Conservation (phyloP, 2,797 vertebrate species). For the Pempheris klunzingeri region DNA sequence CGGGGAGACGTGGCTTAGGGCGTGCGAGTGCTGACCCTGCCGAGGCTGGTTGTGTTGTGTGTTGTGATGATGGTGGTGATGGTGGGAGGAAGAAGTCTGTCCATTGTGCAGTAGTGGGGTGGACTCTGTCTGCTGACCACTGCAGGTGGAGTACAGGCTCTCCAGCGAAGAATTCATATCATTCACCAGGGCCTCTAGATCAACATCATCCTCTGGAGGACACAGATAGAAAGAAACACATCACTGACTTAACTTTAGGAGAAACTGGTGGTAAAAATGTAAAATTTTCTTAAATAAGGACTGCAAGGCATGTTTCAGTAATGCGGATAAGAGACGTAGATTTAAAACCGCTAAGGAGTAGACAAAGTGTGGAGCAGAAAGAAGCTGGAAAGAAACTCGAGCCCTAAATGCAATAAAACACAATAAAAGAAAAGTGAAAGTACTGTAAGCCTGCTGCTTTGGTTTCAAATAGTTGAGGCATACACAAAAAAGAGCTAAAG, state of each 20-base stretch:
- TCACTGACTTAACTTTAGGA: neutral
- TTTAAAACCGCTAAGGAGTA: slow-evolving; percentile 1
- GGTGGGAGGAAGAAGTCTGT: slow-evolving; percentile 79
- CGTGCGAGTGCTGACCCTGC: slow-evolving; percentile 63
- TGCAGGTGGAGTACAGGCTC: slow-evolving; percentile 88
- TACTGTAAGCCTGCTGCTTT: slow-evolving; percentile 13
- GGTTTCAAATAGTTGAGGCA: slow-evolving; percentile 43
- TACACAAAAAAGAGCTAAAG: slow-evolving; percentile 37
- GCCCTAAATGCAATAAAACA: slow-evolving; percentile 21
- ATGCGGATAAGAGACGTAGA: neutral
- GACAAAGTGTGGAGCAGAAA: slow-evolving; percentile 9
- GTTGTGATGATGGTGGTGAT: slow-evolving; percentile 57
- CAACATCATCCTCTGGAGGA: slow-evolving; percentile 92
- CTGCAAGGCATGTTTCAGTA: neutral
- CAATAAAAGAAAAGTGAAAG: slow-evolving; percentile 31
- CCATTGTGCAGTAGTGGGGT: slow-evolving; percentile 91
- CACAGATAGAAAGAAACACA: neutral
- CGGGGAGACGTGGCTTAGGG: slow-evolving; percentile 56
- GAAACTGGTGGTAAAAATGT: neutral
- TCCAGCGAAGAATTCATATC: slow-evolving; percentile 95
- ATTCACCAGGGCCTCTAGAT: slow-evolving; percentile 93
- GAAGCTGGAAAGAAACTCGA: slow-evolving; percentile 19
- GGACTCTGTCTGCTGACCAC: slow-evolving; percentile 87
- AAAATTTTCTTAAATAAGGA: neutral
- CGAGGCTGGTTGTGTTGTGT: slow-evolving; percentile 65